phyloP scores from a whole-genome alignment of 2,888 invertebrate genomes.

The Diploptera punctata region DNA sequence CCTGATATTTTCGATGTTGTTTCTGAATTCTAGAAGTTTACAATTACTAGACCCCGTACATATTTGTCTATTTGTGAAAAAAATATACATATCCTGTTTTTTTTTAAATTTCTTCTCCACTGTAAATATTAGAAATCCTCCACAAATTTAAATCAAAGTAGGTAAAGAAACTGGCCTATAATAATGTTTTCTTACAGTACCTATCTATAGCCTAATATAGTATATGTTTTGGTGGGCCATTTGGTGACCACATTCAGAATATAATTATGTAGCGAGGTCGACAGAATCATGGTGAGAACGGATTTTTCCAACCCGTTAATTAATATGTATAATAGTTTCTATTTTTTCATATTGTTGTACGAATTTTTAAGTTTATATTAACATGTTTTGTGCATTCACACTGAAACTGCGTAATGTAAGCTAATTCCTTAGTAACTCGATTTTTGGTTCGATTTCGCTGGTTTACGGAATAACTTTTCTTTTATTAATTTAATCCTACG shows the following conservation, averaged over 20 bases:
- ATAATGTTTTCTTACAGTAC: conserved; percentile 21
- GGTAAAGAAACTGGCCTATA: conserved; percentile 14
- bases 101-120: not conserved
- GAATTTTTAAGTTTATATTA: conserved; percentile 87
- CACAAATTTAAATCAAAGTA: not conserved
- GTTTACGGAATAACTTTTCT: too few relatives aligned
- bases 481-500: too few relatives aligned
- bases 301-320: conserved; percentile 70
- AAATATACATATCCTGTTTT: too few relatives aligned
- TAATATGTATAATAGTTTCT: conserved; percentile 71
- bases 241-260: not conserved
- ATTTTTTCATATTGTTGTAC: conserved; percentile 89
- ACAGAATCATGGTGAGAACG: conserved; percentile 64
- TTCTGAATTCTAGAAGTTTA: too few relatives aligned
- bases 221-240: conserved; percentile 3
- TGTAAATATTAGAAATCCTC: not conserved
- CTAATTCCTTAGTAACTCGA: too few relatives aligned
- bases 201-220: conserved; percentile 14
- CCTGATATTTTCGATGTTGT: too few relatives aligned
- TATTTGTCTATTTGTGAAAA: too few relatives aligned
- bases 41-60: too few relatives aligned
- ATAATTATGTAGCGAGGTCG: conserved; percentile 30
- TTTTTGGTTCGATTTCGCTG: too few relatives aligned
- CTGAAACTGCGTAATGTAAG: too few relatives aligned
- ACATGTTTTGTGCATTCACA: conserved; percentile 81